phyloP scores from a whole-genome alignment of 2,888 invertebrate genomes.

The Drosophila pseudotalamancana region DNA sequence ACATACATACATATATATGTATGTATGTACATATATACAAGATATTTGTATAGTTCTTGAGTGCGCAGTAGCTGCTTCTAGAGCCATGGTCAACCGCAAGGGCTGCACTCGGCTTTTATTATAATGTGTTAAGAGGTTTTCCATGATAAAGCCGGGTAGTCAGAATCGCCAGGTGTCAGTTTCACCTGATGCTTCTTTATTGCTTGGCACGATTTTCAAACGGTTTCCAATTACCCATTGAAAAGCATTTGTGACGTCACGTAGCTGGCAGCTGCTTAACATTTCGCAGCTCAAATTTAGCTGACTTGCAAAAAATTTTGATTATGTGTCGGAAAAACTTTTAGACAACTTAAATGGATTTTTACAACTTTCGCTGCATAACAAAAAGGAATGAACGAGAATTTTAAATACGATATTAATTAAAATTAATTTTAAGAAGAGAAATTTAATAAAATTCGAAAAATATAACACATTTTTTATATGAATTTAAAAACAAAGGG shows the following conservation, averaged over 20 bases:
- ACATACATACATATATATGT: background rate
- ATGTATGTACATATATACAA: background rate
- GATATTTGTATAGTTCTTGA: slow-evolving; percentile 6
- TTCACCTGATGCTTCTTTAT: slow-evolving; percentile 26
- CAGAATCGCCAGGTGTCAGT: slow-evolving; percentile 52
- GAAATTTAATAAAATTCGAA: background rate
- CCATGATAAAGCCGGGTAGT: slow-evolving; percentile 23
- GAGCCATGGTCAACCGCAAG: slow-evolving; percentile 40
- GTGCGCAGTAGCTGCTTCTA: slow-evolving; percentile 26
- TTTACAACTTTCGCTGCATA: background rate
- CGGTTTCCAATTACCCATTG: slow-evolving; percentile 53
- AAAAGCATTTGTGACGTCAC: slow-evolving; percentile 42
- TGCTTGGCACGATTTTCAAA: slow-evolving; percentile 51
- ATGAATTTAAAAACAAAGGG: no score
- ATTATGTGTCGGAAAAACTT: slow-evolving; percentile 30
- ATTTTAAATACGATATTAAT: no score
- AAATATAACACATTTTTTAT: no score
- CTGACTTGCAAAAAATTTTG: slow-evolving; percentile 36
- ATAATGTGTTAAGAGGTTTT: slow-evolving; percentile 34
- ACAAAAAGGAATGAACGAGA: background rate
- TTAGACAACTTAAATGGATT: background rate
- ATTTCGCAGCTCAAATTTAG: slow-evolving; percentile 16
- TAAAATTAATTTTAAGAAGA: no score
- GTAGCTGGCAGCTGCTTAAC: slow-evolving; percentile 28
- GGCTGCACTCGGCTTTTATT: slow-evolving; percentile 17